Base-by-base conservation (phyloP, 2,797 vertebrate species). In the Notolepis coatsorum region DNA sequence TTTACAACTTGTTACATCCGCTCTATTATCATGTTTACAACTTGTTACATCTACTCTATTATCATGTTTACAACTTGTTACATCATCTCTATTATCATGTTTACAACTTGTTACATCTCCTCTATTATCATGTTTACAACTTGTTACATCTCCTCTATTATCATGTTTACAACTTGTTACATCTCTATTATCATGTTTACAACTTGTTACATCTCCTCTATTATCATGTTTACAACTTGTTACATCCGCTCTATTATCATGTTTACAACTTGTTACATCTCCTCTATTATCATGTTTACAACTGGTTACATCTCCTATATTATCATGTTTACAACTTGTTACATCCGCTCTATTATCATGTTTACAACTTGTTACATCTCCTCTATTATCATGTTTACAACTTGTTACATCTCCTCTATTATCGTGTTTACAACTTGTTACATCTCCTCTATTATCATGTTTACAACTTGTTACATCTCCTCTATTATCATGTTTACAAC, bases 1-100 rank as follows among this genome's bases (percentile, higher is more conserved):
- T 87, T 85, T 77, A 33, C 8, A 17, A 46, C 31, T 37, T 10
- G 55, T 58, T 17, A 21, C 25, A n/a, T n/a, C n/a, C n/a, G n/a
- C n/a, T 17, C 24, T 77, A 60, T 85, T 77, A 73, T 60, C 69
- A 81, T 84, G 79, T 87, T 85, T 77, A 33, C 8, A 17, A 46
- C 31, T 37, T 10, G 55, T 58, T 17, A 21, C 25, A 31, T 54
- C 67, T 47, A 49, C n/a, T n/a, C n/a, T n/a, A n/a, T n/a, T n/a
- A n/a, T n/a, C n/a, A n/a, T n/a, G n/a, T n/a, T n/a, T n/a, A 83
- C 78, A 81, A 73, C 72, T 79, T 78, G 57, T 66, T 85, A 64
- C 72, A 31, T 54, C 67, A 46, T 49, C n/a, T n/a, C n/a, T n/a
- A n/a, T n/a, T n/a, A n/a, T n/a, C n/a, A n/a, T n/a, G n/a, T n/a